Evolutionary conservation across 2,113 vertebrate species (phyloP).

Genomic region (Psilopsiagon aurifrons): DNA sequence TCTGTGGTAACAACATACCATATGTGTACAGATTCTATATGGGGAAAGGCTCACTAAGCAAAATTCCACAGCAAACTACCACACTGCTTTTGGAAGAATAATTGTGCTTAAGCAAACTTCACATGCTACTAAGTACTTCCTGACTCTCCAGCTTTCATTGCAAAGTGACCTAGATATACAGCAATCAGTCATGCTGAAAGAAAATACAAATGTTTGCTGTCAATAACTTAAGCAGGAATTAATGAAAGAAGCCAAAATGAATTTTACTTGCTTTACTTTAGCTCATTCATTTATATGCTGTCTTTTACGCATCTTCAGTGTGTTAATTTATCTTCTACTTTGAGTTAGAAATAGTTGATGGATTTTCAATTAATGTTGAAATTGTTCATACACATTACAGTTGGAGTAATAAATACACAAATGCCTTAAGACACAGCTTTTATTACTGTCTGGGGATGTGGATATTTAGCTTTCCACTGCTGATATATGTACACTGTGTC

Average conservation of each 20-base stretch:
- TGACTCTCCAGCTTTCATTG: not conserved
- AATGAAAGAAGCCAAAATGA: not conserved
- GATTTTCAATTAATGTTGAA: not conserved
- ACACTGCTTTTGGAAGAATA: not conserved
- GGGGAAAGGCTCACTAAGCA: not conserved
- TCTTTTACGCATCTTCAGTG: not conserved
- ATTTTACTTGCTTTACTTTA: not conserved
- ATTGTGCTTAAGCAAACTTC: not conserved
- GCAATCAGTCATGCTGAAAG: not conserved
- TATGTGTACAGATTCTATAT: not conserved
- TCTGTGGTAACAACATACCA: not conserved
- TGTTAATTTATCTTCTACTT: not conserved
- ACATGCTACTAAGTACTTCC: not conserved
- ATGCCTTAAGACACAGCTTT: not conserved
- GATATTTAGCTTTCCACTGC: not conserved
- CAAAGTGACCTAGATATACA: not conserved
- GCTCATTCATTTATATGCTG: accelerated
- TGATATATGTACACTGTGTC: not conserved
- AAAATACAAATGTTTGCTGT: not conserved
- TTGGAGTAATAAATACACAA: not conserved
- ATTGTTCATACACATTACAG: not conserved
- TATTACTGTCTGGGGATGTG: not conserved
- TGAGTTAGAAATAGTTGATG: not conserved
- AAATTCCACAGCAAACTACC: not conserved
- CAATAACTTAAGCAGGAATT: not conserved